Conservation (phyloP, 2,113 vertebrate species). For the Morone chrysops region DNA sequence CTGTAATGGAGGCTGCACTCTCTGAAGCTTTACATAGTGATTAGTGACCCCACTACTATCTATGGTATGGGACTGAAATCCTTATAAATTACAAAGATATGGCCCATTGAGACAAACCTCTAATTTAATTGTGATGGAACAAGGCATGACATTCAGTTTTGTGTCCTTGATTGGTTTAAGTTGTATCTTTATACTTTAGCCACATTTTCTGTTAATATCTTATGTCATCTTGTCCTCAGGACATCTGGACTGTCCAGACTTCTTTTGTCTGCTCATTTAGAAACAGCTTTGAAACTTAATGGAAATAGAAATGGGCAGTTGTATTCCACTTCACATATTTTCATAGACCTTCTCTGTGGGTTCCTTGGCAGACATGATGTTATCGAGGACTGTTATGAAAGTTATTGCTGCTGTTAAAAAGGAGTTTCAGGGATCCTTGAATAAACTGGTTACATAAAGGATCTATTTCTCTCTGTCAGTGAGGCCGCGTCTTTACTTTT, state of each 20-base stretch:
- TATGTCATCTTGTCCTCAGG: not conserved
- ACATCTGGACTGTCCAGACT: not conserved
- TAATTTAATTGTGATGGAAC: not conserved
- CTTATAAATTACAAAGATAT: slow-evolving; percentile 5
- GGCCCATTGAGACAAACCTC: not conserved
- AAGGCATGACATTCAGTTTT: not conserved
- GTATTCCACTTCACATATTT: slow-evolving; percentile 35
- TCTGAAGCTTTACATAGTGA: slow-evolving; percentile 32
- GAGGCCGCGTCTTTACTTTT: slow-evolving; percentile 1
- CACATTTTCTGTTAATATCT: not conserved
- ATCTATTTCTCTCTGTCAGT: slow-evolving; percentile 22
- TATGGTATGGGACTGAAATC: not conserved
- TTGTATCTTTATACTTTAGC: not conserved
- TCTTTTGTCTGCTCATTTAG: slow-evolving; percentile 3
- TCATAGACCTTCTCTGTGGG: slow-evolving; percentile 31
- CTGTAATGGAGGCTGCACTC: slow-evolving; percentile 27
- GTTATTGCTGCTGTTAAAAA: slow-evolving; percentile 65
- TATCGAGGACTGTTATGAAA: slow-evolving; percentile 44
- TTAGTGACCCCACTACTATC: slow-evolving; percentile 23
- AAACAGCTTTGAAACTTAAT: slow-evolving; percentile 41
- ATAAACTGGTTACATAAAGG: slow-evolving; percentile 57
- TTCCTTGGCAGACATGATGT: slow-evolving; percentile 40
- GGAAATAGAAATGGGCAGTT: slow-evolving; percentile 31
- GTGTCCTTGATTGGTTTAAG: not conserved
- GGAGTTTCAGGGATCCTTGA: slow-evolving; percentile 51